phyloP scores from a whole-genome alignment of 2,888 invertebrate species.

The Sinohyriopsis cumingii region DNA sequence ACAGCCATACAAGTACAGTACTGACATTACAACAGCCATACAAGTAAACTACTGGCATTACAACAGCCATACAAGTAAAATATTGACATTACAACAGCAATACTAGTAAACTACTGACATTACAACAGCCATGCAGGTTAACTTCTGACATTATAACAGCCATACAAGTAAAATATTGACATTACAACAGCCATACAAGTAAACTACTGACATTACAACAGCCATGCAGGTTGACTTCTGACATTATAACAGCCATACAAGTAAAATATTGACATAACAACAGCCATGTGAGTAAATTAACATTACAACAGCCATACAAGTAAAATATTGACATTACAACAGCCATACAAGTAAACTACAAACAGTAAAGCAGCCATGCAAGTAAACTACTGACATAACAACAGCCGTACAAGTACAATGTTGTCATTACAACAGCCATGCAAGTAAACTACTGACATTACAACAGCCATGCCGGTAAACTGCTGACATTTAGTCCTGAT shows the following conservation, averaged over 20 bases:
- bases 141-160: neutral
- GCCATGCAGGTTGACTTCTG: no score
- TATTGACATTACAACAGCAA: no score
- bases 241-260: no score
- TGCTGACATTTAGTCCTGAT: neutral
- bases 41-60: no score
- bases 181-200: no score
- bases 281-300: conserved; percentile 81
- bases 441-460: conserved; percentile 77
- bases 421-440: conserved; percentile 90
- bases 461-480: conserved; percentile 84
- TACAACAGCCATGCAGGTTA: conserved; percentile 86
- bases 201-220: no score
- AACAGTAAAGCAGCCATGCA: no score
- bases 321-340: conserved; percentile 74
- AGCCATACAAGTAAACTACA: no score
- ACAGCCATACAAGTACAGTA: no score
- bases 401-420: conserved; percentile 83
- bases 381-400: conserved; percentile 78
- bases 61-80: no score
- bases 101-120: conserved; percentile 74
- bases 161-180: no score
- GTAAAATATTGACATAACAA: conserved; percentile 79
- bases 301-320: conserved; percentile 91
- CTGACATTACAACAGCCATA: no score